Percentiles rank a stretch among this genome's conserved stretches.
phyloP scores from a whole-genome alignment of 2,113 vertebrate species.

The Vireo altiloquus region DNA sequence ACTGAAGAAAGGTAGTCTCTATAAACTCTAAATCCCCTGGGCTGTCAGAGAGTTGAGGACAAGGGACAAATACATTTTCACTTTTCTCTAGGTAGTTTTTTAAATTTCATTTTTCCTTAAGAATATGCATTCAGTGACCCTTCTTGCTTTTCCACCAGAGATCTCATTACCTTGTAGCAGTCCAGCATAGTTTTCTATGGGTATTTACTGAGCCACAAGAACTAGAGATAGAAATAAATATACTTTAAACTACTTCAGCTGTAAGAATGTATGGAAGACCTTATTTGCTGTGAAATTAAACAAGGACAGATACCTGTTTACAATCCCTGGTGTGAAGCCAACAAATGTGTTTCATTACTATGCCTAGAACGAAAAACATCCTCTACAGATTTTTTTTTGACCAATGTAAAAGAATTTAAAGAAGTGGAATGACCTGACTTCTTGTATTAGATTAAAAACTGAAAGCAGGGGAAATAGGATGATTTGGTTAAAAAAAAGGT shows the following conservation, averaged over 20 bases:
- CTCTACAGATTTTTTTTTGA: not conserved
- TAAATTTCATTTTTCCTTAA: not conserved
- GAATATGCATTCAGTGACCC: not conserved
- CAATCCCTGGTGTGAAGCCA: not conserved
- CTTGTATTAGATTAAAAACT: not conserved
- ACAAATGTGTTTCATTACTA: not conserved
- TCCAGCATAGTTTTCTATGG: not conserved
- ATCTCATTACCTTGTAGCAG: not conserved
- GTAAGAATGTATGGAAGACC: not conserved
- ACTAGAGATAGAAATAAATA: not conserved
- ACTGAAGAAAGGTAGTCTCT: not conserved
- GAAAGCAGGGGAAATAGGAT: not conserved
- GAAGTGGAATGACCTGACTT: not conserved
- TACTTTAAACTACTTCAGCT: not conserved
- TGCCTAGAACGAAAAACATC: not conserved
- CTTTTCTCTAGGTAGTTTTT: not conserved
- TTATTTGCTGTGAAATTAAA: conserved; percentile 51
- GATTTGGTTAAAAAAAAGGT: not conserved
- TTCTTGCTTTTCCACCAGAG: not conserved
- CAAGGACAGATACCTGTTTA: conserved; percentile 20
- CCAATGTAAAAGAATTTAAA: not conserved
- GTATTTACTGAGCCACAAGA: not conserved
- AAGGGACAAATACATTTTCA: not conserved
- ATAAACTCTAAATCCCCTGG: not conserved
- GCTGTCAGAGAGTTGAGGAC: not conserved